Evolutionary conservation across 2,888 invertebrate species (phyloP).

Genomic region (Tetramorium bicarinatum): DNA sequence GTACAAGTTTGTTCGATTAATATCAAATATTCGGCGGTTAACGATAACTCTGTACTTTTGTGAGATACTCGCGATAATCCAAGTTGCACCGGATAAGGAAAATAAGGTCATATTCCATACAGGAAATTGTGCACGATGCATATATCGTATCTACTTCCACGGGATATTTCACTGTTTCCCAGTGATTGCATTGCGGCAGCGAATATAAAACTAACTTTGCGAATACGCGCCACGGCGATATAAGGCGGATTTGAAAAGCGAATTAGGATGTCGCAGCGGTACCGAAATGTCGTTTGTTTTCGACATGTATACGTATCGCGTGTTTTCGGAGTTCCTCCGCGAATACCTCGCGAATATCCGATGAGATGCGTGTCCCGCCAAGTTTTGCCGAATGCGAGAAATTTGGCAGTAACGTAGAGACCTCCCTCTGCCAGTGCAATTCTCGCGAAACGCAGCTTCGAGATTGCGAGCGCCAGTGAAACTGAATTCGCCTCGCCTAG

Average conservation of each 20-base stretch:
- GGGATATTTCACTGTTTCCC: constrained; percentile 68
- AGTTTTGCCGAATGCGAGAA: constrained; percentile 51
- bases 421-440: not conserved
- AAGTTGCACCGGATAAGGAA: constrained; percentile 57
- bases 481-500: not conserved
- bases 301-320: constrained; percentile 32
- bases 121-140: constrained; percentile 65
- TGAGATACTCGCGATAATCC: constrained; percentile 40
- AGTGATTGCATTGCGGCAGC: constrained; percentile 76
- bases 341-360: constrained; percentile 62
- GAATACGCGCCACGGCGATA: constrained; percentile 58
- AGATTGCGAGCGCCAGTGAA: constrained; percentile 13
- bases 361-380: constrained; percentile 42
- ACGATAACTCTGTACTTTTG: constrained; percentile 11
- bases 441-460: not conserved
- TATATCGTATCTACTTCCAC: constrained; percentile 66
- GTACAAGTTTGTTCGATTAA: not conserved
- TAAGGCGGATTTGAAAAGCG: constrained; percentile 60
- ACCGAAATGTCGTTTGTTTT: constrained; percentile 74
- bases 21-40: constrained; percentile 7
- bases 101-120: constrained; percentile 63
- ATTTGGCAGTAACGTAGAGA: constrained; percentile 56
- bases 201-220: constrained; percentile 78
- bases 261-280: constrained; percentile 73
- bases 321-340: constrained; percentile 61